Conservation (phyloP, 2,113 vertebrate genomes). For the Cololabis saira region DNA sequence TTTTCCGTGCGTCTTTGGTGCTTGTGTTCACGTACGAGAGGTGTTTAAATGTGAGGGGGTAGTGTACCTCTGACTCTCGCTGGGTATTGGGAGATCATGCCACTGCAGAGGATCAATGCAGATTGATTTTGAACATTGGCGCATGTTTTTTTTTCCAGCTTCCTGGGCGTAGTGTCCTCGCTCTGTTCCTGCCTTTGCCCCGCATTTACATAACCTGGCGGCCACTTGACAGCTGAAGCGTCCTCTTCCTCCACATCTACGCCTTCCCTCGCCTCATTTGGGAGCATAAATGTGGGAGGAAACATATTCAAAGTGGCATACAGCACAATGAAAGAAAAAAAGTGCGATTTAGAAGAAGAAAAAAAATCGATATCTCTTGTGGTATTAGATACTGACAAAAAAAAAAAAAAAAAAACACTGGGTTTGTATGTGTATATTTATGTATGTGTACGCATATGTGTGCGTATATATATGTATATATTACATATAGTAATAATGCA, state of each 20-base stretch:
- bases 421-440: too few relatives aligned
- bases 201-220: constrained; percentile 72
- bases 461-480: too few relatives aligned
- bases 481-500: too few relatives aligned
- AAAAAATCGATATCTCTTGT: too few relatives aligned
- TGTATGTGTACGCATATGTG: too few relatives aligned
- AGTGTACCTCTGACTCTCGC: constrained; percentile 35
- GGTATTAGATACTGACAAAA: too few relatives aligned
- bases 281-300: constrained; percentile 30
- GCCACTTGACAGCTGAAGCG: constrained; percentile 60
- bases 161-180: constrained; percentile 56
- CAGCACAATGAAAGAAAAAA: not conserved
- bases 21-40: constrained; percentile 27
- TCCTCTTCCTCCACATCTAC: constrained; percentile 34
- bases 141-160: constrained; percentile 62
- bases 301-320: not conserved
- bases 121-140: constrained; percentile 72
- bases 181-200: constrained; percentile 50
- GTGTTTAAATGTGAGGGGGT: not conserved
- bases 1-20: constrained; percentile 40
- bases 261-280: constrained; percentile 28
- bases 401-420: too few relatives aligned
- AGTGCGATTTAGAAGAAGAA: not conserved
- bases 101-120: constrained; percentile 56
- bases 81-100: constrained; percentile 60